A percentile compares a stretch with the other conserved stretches of the same genome.
These are phyloP conservation scores for Ascaphus truei DNA, from an alignment of 2,113 vertebrate genomes.

Conservation along the genomic window DNA sequence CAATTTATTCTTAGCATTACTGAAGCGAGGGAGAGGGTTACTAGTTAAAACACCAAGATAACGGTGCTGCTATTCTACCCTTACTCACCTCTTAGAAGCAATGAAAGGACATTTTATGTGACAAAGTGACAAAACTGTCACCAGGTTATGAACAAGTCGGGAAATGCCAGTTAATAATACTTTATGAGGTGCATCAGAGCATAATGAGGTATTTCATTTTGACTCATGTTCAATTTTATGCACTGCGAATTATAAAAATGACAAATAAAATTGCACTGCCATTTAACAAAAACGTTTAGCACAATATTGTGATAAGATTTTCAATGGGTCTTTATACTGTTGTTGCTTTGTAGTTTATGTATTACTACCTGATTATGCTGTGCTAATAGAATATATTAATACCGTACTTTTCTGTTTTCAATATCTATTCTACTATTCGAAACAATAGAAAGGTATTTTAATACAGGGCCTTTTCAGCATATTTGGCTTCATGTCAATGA, in stretches of 20 bases:
- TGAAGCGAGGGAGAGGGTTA: background rate
- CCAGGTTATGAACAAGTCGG: slow-evolving; percentile 9
- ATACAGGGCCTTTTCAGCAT: no score
- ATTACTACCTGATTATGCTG: background rate
- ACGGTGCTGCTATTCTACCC: background rate
- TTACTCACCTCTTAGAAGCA: slow-evolving; percentile 8
- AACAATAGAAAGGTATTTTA: no score
- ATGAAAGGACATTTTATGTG: slow-evolving; percentile 28
- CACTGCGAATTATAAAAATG: slow-evolving; percentile 19
- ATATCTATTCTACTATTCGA: no score
- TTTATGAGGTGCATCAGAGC: background rate
- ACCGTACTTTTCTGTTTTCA: no score
- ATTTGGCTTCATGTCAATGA: no score
- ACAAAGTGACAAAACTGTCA: slow-evolving; percentile 25
- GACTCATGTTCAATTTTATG: slow-evolving; percentile 23
- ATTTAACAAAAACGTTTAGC: slow-evolving; percentile 32
- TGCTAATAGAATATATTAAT: no score
- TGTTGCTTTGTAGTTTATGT: background rate
- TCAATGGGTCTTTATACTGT: slow-evolving; percentile 1
- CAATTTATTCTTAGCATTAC: slow-evolving; percentile 9
- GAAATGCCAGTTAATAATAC: slow-evolving; percentile 32
- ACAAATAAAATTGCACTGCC: slow-evolving; percentile 28
- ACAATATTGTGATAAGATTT: slow-evolving; percentile 27
- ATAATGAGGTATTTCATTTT: slow-evolving; percentile 29
- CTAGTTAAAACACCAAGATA: slow-evolving; percentile 4